A percentile compares a stretch with the other conserved stretches of the same genome.
Evolutionary conservation across 23 tunicate species (phyloP).

Genomic region (Styela plicata): DNA sequence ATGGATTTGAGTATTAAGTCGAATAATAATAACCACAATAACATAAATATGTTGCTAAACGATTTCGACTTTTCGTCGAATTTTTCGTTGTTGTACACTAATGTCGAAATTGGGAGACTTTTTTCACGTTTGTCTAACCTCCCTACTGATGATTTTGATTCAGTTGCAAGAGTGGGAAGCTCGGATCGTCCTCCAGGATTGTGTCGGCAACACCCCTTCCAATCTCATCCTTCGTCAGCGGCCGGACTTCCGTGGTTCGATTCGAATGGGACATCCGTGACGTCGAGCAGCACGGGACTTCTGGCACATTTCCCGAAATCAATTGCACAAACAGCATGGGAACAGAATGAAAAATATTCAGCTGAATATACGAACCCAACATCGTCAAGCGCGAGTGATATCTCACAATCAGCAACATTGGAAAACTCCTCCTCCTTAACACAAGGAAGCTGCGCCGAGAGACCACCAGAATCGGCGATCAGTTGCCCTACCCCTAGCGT

Average conservation of each 20-base stretch:
- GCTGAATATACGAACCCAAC: constrained; percentile 11
- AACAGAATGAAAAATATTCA: constrained; percentile 24
- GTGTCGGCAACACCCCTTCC: constrained; percentile 23
- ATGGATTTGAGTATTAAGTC: constrained; percentile 25
- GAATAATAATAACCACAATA: not conserved
- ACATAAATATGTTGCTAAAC: not conserved
- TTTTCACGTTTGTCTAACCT: constrained; percentile 10
- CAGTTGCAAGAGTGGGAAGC: constrained; percentile 28
- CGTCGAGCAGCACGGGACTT: constrained; percentile 14
- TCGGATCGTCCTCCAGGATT: constrained; percentile 7
- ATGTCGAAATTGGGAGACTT: constrained; percentile 14
- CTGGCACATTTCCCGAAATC: constrained; percentile 34
- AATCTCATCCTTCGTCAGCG: constrained; percentile 6
- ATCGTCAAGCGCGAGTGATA: constrained; percentile 2
- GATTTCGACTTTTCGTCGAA: constrained; percentile 8
- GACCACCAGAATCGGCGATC: constrained; percentile 24
- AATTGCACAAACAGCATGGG: constrained; percentile 11
- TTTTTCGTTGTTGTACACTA: constrained; percentile 19
- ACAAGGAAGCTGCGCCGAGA: constrained; percentile 21
- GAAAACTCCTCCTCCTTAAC: constrained; percentile 7
- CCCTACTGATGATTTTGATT: constrained; percentile 18
- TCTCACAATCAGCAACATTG: not conserved
- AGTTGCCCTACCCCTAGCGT: constrained; percentile 14
- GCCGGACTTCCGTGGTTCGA: constrained; percentile 23
- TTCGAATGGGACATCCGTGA: constrained; percentile 18